Evolutionary conservation across 2,888 invertebrate species (phyloP), one percentile per base, ranked within the genome.

Genomic region (Zygothrica quintamaculata): DNA sequence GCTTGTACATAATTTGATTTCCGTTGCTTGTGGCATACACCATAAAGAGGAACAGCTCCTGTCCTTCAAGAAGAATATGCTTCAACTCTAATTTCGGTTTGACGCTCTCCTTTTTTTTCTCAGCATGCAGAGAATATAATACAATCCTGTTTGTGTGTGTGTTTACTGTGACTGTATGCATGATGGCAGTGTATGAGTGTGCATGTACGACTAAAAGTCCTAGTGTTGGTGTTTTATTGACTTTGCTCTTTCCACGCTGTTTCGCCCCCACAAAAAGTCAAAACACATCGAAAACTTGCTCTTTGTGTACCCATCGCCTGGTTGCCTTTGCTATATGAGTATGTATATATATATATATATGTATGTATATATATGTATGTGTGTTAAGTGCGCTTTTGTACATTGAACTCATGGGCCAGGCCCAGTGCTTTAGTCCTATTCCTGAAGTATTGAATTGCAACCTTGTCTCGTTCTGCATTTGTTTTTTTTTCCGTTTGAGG

Each of bases 231-330:
- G 67, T 74, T 81, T 81, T 53, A 59, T 81, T 82, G 78, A 50
- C 71, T 61, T 59, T 74, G 58, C 69, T 70, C 74, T 73, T 66
- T 67, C 51, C 55, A 53, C 50, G 31, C 60, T 65, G 71, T 61
- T 80, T 80, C 68, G 81, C 78, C 74, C 71, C 71, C 65, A 58
- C 55, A 64, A 70, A 65, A 59, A 81, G 53, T 69, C 82, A 82
- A 80, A 80, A 85, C 79, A 82, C 67, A 85, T 78, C 73, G 82
- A 79, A 52, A 80, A 85, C 82, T 82, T 70, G 79, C 80, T 84
- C 72, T 85, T 75, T 82, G 84, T 80, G 59, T 68, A 65, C 61
- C 59, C 68, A 58, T 77, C 50, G 73, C 65, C 81, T 74, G 70
- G 51, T 42, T 70, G 62, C 60, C 55, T 77, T 55, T 40, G 55